Evolutionary conservation across 2,113 vertebrate genomes (phyloP).

Genomic region (Numenius arquata): DNA sequence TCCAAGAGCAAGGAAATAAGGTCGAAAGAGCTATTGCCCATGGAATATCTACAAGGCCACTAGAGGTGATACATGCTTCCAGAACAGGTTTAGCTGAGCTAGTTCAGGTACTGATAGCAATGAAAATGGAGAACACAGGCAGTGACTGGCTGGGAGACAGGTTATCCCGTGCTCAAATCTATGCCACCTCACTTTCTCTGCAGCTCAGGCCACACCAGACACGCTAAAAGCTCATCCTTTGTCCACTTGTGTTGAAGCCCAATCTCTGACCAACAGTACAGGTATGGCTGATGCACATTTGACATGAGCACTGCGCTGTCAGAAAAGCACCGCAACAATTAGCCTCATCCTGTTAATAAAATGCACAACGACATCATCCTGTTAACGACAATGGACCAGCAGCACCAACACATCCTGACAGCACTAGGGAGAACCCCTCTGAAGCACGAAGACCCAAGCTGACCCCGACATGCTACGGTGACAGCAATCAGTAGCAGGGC

Average conservation of each 20-base stretch:
- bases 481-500: constrained; percentile 11
- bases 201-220: not conserved
- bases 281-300: not conserved
- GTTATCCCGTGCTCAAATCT: not conserved
- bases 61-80: not conserved
- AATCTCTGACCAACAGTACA: not conserved
- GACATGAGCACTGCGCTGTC: fast-evolving
- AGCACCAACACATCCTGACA: constrained; percentile 22
- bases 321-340: not conserved
- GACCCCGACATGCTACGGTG: not conserved
- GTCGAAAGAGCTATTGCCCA: not conserved
- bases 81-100: not conserved
- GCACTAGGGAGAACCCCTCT: constrained; percentile 27
- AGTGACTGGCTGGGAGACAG: not conserved
- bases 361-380: not conserved
- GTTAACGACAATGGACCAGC: not conserved
- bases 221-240: not conserved
- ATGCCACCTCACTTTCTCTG: not conserved
- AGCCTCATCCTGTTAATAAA: not conserved
- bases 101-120: not conserved
- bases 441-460: constrained; percentile 7
- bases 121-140: not conserved
- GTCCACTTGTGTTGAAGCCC: not conserved
- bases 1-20: not conserved
- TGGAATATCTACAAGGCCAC: not conserved